These are phyloP conservation scores for Lymantria dispar DNA, from an alignment of 2,888 invertebrate genomes.

Conservation along the genomic window DNA sequence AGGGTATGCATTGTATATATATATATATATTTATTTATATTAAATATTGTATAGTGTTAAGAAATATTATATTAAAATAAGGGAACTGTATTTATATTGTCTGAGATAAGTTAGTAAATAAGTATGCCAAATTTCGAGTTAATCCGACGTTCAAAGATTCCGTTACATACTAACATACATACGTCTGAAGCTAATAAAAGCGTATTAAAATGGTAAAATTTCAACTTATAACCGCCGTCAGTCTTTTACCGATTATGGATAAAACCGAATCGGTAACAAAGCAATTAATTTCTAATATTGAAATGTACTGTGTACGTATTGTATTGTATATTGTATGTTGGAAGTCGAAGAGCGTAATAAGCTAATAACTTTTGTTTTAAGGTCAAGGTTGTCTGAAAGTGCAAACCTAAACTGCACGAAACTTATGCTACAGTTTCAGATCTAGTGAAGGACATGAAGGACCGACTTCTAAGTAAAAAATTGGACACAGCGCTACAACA, in stretches of 20 bases:
- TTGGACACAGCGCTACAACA: background rate
- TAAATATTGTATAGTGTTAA: background rate
- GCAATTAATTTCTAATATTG: background rate
- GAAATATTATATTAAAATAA: background rate
- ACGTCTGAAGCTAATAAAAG: too few relatives aligned
- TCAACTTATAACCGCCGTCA: background rate
- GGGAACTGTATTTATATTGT: background rate
- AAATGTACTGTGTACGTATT: background rate
- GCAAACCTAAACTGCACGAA: background rate
- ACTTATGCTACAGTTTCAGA: background rate
- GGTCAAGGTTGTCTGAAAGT: background rate
- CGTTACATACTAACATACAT: too few relatives aligned
- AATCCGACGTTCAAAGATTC: too few relatives aligned
- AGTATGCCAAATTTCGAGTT: background rate
- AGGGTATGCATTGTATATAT: too few relatives aligned
- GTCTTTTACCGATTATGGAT: background rate
- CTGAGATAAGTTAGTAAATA: background rate
- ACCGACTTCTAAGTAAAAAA: background rate
- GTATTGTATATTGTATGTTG: too few relatives aligned
- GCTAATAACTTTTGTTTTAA: background rate
- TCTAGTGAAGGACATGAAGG: conserved; percentile 1
- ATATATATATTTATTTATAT: too few relatives aligned
- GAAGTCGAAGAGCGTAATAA: background rate
- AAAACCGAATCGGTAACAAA: background rate
- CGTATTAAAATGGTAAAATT: background rate